Base-by-base conservation (phyloP, 2,113 vertebrate species). In the Addax nasomaculatus region DNA sequence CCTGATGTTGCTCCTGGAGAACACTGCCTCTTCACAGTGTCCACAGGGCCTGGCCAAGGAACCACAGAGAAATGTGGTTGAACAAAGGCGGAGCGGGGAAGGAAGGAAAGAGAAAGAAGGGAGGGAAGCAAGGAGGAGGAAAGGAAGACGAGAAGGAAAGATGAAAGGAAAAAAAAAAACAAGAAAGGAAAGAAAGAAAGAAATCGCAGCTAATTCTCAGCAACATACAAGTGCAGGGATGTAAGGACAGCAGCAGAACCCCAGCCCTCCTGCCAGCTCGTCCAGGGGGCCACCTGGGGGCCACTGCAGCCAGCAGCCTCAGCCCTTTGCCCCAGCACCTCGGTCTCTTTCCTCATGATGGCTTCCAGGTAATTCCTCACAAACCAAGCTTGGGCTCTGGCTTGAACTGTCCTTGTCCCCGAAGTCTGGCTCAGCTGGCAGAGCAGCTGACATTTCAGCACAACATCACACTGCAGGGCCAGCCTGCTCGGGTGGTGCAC, bases 391-490 rank as follows among this genome's bases (percentile, higher is more conserved):
- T 16, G 10, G 60, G 36, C 84, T 73, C 87, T 90, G 80, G 47
- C 30, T 14, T 30, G n/a, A 67, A 19, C 33, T 3, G 0, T 53
- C 85, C 57, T 43, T 29, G 16, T 55, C 51, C 92, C 55, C 12
- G 25, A 53, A 64, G 62, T 80, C n/a, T 1, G 25, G 51, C 57
- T 73, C 76, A 27, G 76, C 87, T 17, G 58, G 17, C 55, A 87
- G 58, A 47, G 45, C 23, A 2, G 57, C 49, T 58, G 78, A 89
- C 2, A 6, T 17, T 25, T 23, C 11, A 29, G 12, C 7, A 8
- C 55, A 17, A 0, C 11, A 12, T 53, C 73, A 60, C 6, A 14
- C 6, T 0, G 23, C 1, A 7, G 6, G 12, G 70, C 85, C 60
- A 16, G 36, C 21, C 60, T 21, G 29, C 53, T n/a, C 0, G 0